Percentiles rank a stretch among this genome's conserved stretches.
These are phyloP conservation scores for Thyatira batis DNA, from an alignment of 2,888 invertebrate species.

Conservation along the genomic window DNA sequence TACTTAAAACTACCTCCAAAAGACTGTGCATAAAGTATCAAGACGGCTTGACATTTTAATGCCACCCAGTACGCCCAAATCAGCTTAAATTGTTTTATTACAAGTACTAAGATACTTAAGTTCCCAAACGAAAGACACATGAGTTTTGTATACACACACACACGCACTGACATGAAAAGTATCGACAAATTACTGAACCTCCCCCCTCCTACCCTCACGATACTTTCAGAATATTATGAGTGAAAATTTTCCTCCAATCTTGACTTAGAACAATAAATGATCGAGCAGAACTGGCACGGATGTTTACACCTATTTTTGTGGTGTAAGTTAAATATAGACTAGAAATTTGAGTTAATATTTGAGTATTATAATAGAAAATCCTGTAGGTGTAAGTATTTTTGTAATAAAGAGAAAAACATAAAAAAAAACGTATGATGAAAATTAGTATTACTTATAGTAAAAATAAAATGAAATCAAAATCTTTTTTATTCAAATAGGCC, in stretches of 20 bases:
- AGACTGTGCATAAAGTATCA: too few species aligned
- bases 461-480: too few species aligned
- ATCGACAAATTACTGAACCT: constrained; percentile 59
- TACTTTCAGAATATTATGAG: constrained; percentile 55
- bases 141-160: background rate
- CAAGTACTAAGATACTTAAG: background rate
- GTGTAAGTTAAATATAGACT: too few species aligned
- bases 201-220: constrained; percentile 43
- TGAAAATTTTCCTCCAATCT: constrained; percentile 50
- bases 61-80: too few species aligned
- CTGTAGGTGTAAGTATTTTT: background rate
- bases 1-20: too few species aligned
- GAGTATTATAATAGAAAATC: too few species aligned
- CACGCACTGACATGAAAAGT: constrained; percentile 21
- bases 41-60: too few species aligned
- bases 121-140: background rate
- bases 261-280: constrained; percentile 33
- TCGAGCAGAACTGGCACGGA: constrained; percentile 9
- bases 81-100: background rate
- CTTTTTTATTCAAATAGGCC: too few species aligned
- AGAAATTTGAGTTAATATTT: too few species aligned
- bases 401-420: background rate
- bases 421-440: too few species aligned
- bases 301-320: background rate
- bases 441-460: too few species aligned